These are phyloP conservation scores for Pseudorhombus dupliciocellatus DNA, from an alignment of 2,113 vertebrate genomes.

Conservation along the genomic window DNA sequence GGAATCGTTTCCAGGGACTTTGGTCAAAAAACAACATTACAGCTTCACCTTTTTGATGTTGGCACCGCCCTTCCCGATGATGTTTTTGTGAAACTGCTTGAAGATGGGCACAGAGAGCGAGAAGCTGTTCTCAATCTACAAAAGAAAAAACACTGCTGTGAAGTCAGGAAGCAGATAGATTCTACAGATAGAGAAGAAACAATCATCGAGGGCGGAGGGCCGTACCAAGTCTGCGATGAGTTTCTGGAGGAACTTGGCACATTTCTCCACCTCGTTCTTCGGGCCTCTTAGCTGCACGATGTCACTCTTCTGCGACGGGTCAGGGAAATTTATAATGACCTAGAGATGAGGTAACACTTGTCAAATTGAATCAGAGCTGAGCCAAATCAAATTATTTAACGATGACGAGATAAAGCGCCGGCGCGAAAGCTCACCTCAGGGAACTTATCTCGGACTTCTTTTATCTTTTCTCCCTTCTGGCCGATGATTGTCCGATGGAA, in stretches of 20 bases:
- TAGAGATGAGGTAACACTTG: slow-evolving; percentile 25
- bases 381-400: neutral
- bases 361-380: neutral
- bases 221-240: slow-evolving; percentile 83
- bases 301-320: slow-evolving; percentile 86
- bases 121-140: slow-evolving; percentile 85
- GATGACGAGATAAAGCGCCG: neutral
- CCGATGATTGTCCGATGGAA: slow-evolving; percentile 87
- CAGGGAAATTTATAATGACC: slow-evolving; percentile 88
- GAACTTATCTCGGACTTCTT: slow-evolving; percentile 87
- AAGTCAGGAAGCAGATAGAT: neutral
- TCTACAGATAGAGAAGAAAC: neutral
- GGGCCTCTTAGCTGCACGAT: slow-evolving; percentile 86
- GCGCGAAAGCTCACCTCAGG: slow-evolving; percentile 77
- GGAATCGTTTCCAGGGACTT: neutral
- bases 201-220: rapidly evolving
- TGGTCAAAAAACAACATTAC: neutral
- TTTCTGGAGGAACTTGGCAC: slow-evolving; percentile 85
- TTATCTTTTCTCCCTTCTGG: slow-evolving; percentile 88
- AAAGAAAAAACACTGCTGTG: neutral
- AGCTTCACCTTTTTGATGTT: slow-evolving; percentile 86
- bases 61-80: slow-evolving; percentile 85
- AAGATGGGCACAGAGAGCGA: slow-evolving; percentile 85
- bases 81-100: slow-evolving; percentile 89
- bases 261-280: slow-evolving; percentile 88